Conservation (phyloP, 2,797 vertebrate genomes). For the Poecilia wingei region DNA sequence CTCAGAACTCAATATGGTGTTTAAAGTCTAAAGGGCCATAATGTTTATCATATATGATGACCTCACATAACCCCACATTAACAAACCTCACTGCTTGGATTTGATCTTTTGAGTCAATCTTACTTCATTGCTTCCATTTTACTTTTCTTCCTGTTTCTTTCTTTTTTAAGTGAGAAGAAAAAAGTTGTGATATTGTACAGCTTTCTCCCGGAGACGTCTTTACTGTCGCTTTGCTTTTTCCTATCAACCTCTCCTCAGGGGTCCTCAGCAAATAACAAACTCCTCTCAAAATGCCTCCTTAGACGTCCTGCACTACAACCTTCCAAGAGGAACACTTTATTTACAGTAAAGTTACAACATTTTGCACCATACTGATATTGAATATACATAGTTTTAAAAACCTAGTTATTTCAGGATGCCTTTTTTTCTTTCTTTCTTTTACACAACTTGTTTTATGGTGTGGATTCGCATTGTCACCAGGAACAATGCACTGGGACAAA, state of each 20-base stretch:
- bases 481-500: slow-evolving; percentile 75
- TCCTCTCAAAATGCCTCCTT: slow-evolving; percentile 89
- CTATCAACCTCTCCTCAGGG: slow-evolving; percentile 85
- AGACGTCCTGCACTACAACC: slow-evolving; percentile 86
- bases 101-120: neutral
- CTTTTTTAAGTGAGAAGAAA: slow-evolving; percentile 83
- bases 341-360: slow-evolving; percentile 80
- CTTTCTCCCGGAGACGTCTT: slow-evolving; percentile 82
- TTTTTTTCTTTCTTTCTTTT: slow-evolving; percentile 23
- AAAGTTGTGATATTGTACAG: slow-evolving; percentile 85
- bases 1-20: too few species aligned
- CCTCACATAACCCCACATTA: neutral
- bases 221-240: slow-evolving; percentile 69
- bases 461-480: slow-evolving; percentile 76
- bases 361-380: slow-evolving; percentile 26
- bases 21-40: neutral
- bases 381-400: slow-evolving; percentile 30
- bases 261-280: slow-evolving; percentile 79
- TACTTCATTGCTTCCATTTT: slow-evolving; percentile 50
- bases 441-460: slow-evolving; percentile 57
- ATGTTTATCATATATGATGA: neutral
- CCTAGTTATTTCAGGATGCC: slow-evolving; percentile 72
- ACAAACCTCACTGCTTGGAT: neutral
- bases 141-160: slow-evolving; percentile 8
- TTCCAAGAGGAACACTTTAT: slow-evolving; percentile 38